Evolutionary conservation across 2,888 invertebrate genomes (phyloP), one percentile per base, ranked within the genome.

Genomic region (Cheilosia soror): DNA sequence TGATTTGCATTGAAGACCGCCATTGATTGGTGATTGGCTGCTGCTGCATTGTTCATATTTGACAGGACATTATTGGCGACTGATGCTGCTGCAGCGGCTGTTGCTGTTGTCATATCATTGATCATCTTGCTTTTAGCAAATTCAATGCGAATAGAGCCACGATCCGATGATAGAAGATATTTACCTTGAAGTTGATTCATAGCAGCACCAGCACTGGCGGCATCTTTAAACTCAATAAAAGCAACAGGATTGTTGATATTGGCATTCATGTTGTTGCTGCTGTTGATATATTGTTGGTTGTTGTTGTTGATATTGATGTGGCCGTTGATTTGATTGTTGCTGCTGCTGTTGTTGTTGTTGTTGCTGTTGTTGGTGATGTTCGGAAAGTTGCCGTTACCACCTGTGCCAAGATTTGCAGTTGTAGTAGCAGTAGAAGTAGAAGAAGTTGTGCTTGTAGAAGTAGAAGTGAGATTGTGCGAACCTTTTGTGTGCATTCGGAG

Each of bases 121-220:
- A 98, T 97, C 98, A 99, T 98, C 95, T 98, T 98, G 94, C 97
- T 98, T 94, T 98, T 97, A 93, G 99, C 99, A 95, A 97, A 99
- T 95, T 99, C 99, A 93, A 99, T 98, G 93, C 98, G 96, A 93
- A 99, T 98, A 92, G 98, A 98, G 90, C 98, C 98, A 93, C 98
- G 97, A 92, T 97, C 97, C 89, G 98, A 98, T 93, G 98, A 98
- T 93, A 98, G 96, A 91, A 98, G 96, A 93, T 97, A 96, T 93
- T 97, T 97, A 93, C 99, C 99, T 94, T 99, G 98, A 90, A 99
- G 96, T 91, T 97, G 95, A 92, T 96, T 95, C 96, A 98, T 96
- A 90, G 98, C 98, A 91, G 96, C 96, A 92, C 96, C 95, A 91
- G 99, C 99, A 93, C 96, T 97, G 91, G 95, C 94, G 90, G 98